Conservation (phyloP, 2,113 vertebrate species). For the Ictidomys tridecemlineatus region DNA sequence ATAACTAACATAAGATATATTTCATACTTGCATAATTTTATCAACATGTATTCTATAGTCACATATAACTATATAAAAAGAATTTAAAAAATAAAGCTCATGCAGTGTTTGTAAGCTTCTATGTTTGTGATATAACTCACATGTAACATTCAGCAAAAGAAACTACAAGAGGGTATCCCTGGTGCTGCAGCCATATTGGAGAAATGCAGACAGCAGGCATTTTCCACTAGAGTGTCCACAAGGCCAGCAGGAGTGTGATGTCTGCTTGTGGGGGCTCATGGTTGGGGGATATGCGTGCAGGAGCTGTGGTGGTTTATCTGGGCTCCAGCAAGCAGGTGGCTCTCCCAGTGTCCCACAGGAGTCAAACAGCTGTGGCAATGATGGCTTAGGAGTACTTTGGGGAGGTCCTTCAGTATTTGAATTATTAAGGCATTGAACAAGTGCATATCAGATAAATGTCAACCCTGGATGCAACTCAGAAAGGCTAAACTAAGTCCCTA, state of each 20-base stretch:
- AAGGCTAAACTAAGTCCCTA: background rate
- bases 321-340: background rate
- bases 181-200: accelerated
- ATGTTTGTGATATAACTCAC: background rate
- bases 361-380: background rate
- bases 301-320: background rate
- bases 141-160: background rate
- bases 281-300: background rate
- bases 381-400: background rate
- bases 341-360: background rate
- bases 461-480: background rate
- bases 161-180: background rate
- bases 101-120: background rate
- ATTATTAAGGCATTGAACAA: background rate
- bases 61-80: too few species aligned
- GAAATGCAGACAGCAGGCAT: background rate
- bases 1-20: too few species aligned
- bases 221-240: too few species aligned
- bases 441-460: background rate
- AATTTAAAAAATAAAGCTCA: background rate
- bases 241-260: accelerated
- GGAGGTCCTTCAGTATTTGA: background rate
- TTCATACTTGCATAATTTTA: too few species aligned
- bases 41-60: too few species aligned
- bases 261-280: background rate